Percentiles rank a stretch among this genome's conserved stretches.
phyloP scores from a whole-genome alignment of 2,797 vertebrate genomes.

The Lepus oiostolus region DNA sequence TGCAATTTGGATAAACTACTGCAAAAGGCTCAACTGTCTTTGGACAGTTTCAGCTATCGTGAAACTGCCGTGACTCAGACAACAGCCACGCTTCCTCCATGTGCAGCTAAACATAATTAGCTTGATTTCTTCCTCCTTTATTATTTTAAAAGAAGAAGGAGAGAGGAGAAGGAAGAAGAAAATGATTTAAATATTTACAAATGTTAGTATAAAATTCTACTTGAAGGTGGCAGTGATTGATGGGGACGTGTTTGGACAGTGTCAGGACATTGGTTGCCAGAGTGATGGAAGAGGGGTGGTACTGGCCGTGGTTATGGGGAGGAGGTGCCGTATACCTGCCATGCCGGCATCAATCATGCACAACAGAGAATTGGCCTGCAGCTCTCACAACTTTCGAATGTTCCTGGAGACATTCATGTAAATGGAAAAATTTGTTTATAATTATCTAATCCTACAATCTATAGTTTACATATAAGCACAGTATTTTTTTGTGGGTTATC shows the following conservation, averaged over 20 bases:
- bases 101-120: slow-evolving; percentile 1
- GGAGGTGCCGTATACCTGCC: neutral
- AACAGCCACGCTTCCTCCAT: neutral
- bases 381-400: neutral
- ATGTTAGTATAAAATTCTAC: slow-evolving; percentile 16
- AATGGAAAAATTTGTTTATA: slow-evolving; percentile 3
- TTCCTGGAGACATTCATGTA: neutral
- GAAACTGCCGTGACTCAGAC: neutral
- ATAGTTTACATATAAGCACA: neutral
- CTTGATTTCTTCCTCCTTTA: neutral
- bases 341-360: neutral
- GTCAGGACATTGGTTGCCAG: neutral
- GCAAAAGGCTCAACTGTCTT: neutral
- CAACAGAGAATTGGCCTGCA: neutral
- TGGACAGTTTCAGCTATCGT: neutral
- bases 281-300: neutral
- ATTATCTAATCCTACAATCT: neutral
- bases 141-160: neutral
- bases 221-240: neutral
- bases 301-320: neutral
- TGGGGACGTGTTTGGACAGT: neutral
- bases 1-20: slow-evolving; percentile 23
- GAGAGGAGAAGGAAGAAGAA: neutral
- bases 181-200: slow-evolving; percentile 27
- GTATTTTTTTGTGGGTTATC: neutral